Conservation (phyloP, 2,113 vertebrate species). For the Cardinalis cardinalis region DNA sequence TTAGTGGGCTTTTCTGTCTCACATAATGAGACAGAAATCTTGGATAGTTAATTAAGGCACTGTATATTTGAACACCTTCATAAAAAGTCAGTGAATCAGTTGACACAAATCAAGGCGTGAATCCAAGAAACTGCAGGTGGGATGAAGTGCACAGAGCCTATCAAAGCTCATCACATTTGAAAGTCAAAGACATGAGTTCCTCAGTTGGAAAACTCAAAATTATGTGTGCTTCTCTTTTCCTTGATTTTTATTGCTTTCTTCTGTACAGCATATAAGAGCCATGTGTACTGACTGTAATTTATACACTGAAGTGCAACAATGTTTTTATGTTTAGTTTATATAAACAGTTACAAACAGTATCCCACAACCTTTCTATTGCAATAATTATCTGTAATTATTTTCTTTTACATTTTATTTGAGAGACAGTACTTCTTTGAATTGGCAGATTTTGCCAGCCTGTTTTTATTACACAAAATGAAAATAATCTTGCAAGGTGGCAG, state of each 20-base stretch:
- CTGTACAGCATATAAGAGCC: neutral
- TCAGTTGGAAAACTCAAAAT: neutral
- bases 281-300: neutral
- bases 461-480: neutral
- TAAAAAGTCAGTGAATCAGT: conserved; percentile 65
- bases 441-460: neutral
- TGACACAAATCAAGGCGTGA: conserved; percentile 63
- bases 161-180: conserved; percentile 44
- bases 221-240: neutral
- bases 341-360: neutral
- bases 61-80: conserved; percentile 63
- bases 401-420: neutral
- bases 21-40: conserved; percentile 66
- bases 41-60: conserved; percentile 62
- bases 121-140: conserved; percentile 59
- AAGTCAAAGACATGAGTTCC: conserved; percentile 40
- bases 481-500: neutral
- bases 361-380: neutral
- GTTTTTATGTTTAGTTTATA: neutral
- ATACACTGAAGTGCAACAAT: neutral
- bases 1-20: conserved; percentile 65
- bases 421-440: neutral
- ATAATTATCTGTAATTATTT: neutral
- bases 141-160: conserved; percentile 29
- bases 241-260: neutral